These are phyloP conservation scores for Pithys albifrons DNA, from an alignment of 2,113 vertebrate genomes.

Conservation along the genomic window DNA sequence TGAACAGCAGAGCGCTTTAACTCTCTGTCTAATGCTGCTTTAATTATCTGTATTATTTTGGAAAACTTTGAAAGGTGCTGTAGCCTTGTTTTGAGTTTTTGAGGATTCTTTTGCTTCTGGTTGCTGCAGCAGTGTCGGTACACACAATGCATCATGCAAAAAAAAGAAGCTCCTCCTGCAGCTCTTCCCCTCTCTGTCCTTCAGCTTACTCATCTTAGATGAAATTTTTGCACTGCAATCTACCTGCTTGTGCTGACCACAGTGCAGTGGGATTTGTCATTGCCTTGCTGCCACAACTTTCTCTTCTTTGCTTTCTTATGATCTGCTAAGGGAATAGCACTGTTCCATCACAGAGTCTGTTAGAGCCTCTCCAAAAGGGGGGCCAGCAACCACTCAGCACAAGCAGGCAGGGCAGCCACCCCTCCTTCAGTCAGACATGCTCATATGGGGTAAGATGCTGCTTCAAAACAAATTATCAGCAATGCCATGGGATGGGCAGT, in stretches of 20 bases:
- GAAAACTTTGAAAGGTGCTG: neutral
- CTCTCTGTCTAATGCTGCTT: neutral
- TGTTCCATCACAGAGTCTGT: neutral
- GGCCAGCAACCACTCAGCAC: neutral
- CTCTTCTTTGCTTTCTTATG: neutral
- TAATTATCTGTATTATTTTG: neutral
- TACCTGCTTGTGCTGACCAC: neutral
- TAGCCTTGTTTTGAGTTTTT: neutral
- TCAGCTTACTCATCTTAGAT: neutral
- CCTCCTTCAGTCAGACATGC: neutral
- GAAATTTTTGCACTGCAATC: neutral
- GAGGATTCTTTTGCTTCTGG: neutral
- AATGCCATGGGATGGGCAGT: fast-evolving
- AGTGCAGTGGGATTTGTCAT: neutral
- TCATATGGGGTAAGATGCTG: neutral
- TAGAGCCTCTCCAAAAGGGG: neutral
- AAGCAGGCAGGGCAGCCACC: neutral
- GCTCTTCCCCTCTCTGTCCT: neutral
- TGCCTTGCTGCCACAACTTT: neutral
- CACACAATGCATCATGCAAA: neutral
- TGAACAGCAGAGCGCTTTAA: neutral
- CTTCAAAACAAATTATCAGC: neutral
- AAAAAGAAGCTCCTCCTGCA: neutral
- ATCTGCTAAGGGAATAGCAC: neutral
- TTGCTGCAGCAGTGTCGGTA: neutral